A percentile compares a stretch with the other conserved stretches of the same genome.
phyloP scores from a whole-genome alignment of 1,140 invertebrate genomes.

The Orchesella cincta region DNA sequence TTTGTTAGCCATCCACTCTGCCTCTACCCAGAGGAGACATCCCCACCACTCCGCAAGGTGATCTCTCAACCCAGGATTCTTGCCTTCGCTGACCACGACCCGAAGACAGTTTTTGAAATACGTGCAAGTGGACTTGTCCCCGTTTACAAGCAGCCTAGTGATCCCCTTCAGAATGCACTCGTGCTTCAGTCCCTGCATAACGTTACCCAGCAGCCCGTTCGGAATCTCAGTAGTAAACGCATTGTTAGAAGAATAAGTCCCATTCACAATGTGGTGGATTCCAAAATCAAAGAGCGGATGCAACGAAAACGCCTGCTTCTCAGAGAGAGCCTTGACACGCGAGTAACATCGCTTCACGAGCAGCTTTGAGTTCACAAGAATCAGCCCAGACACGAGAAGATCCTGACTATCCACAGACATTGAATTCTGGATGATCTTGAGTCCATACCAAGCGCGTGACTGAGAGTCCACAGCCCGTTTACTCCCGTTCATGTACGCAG shows the following conservation, averaged over 20 bases:
- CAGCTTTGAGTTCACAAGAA: constrained; percentile 10
- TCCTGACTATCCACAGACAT: neutral
- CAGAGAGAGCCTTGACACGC: neutral
- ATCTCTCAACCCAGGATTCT: neutral
- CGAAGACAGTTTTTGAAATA: constrained; percentile 42
- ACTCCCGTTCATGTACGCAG: neutral
- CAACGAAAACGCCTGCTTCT: neutral
- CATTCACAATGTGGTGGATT: neutral
- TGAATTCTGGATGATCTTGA: constrained; percentile 13
- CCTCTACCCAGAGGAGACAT: constrained; percentile 45
- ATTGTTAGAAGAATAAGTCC: neutral
- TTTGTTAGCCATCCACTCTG: constrained; percentile 46
- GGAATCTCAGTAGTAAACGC: constrained; percentile 2
- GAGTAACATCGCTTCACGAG: neutral
- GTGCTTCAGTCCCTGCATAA: neutral
- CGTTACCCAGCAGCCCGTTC: neutral
- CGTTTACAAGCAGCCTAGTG: neutral
- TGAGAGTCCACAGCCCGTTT: neutral
- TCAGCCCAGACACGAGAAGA: neutral
- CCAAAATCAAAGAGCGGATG: constrained; percentile 18
- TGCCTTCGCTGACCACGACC: constrained; percentile 39
- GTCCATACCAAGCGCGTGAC: neutral
- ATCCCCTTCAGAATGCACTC: neutral
- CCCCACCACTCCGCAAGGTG: constrained; percentile 46
- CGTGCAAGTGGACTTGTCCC: neutral